Evolutionary conservation across 2,888 invertebrate genomes (phyloP), one percentile per base, ranked within the genome.

Genomic region (Thalpophila matura): DNA sequence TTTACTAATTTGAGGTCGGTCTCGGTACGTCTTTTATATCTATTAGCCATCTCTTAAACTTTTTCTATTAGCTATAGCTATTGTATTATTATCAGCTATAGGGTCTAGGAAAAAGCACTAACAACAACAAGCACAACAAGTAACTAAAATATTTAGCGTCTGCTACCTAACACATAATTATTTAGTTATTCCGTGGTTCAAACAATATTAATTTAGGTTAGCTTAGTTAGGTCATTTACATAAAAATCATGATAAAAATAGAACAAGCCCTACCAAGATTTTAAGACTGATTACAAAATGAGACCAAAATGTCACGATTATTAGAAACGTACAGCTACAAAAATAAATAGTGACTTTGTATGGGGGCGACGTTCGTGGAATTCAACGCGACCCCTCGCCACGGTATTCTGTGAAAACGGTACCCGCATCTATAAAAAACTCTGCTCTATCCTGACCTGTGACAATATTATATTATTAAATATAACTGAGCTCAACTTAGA

Each of bases 311-410:
- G 59, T 53, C 53, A 60, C 27, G 43, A 18, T 70, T 77, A 58
- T 62, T 64, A 67, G 59, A 74, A 63, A 45, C 29, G 27, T 55
- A 65, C n/a, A n/a, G n/a, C n/a, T n/a, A n/a, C 61, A 70, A 68
- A 84, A 78, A 77, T 75, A 78, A 72, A 74, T 70, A 43, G 67
- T 74, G 74, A 77, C 77, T 69, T 58, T 68, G 63, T 58, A 70
- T 51, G 56, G 61, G 77, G 78, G 63, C 55, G 63, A 69, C 49
- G 56, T 85, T 86, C 85, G 72, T 68, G 74, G 85, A 86, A n/a
- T n/a, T n/a, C n/a, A n/a, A 86, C 33, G 53, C 62, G 77, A 61
- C 77, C 71, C 73, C 62, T 61, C 59, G 51, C 27, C 65, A 31
- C 33, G 22, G 47, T 58, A 43, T 84, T 84, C 84, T 72, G 20